Evolutionary conservation across 2,797 vertebrate genomes (phyloP), one percentile per base, ranked within the genome.

Genomic region (Lycodopsis pacificus): DNA sequence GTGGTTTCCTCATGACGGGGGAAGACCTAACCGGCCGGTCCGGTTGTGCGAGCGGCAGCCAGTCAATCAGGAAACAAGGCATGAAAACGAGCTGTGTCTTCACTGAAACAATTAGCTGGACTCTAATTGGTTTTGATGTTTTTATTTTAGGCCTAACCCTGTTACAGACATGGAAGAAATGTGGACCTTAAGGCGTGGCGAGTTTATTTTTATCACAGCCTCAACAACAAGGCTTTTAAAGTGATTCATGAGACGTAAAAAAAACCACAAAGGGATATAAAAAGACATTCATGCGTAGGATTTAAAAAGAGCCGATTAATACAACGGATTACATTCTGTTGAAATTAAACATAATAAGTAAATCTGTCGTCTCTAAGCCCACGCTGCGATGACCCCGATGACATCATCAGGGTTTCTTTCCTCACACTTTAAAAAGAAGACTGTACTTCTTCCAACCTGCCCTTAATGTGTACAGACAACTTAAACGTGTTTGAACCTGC

Each of bases 1-100:
- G 38, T 51, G 9, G 25, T 56, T 59, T 58, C 15, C 42, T 13
- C 1, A 13, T 17, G 11, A 17, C 22, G 22, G 27, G 10, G 20
- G 25, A 42, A 38, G 19, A 20, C 7, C 3, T 13, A 81, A 83
- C 83, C 78, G 34, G 84, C 67, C 63, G 0, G 49, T 71, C 85
- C 42, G 42, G 86, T 85, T 79, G 9, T 0, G 46, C 57, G 1
- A 44, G 76, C 14, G 2, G n/a, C 32, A 25, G 42, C 42, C 34
- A 46, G 27, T 61, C 32, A 7, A 30, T 19, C 53, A 12, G 27
- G 2, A 49, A 19, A 67, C 8, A 17, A 25, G 0, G 27, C 10
- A 53, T 12, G 0, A 49, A 32, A 25, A 61, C n/a, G 3, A 64
- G 7, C 38, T 30, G 5, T 12, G n/a, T n/a, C 20, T 57, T 27